Conservation (phyloP, 2,797 vertebrate species). For the Neoniphon sammara region DNA sequence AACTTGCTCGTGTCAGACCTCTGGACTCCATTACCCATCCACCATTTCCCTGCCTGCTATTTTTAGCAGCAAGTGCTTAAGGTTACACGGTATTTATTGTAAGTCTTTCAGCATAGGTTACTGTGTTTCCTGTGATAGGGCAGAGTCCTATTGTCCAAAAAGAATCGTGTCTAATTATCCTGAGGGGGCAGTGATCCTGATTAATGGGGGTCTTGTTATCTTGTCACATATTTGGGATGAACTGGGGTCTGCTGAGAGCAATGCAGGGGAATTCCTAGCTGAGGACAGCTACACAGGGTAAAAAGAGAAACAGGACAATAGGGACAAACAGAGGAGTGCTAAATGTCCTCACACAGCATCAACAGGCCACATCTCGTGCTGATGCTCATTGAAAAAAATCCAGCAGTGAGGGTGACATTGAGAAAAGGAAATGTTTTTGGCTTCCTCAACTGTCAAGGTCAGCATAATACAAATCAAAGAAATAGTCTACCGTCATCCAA, state of each 20-base stretch:
- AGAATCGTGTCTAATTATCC: conserved; percentile 43
- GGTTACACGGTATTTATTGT: conserved; percentile 71
- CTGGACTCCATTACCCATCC: conserved; percentile 43
- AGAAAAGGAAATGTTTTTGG: conserved; percentile 63
- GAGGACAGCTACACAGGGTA: conserved; percentile 29
- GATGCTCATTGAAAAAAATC: conserved; percentile 8
- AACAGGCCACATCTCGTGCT: conserved; percentile 35
- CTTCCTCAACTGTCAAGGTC: conserved; percentile 46
- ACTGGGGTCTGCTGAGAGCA: conserved; percentile 40
- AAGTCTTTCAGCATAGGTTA: conserved; percentile 46
- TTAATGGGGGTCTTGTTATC: conserved; percentile 70
- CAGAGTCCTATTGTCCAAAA: conserved; percentile 62
- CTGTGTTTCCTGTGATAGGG: conserved; percentile 65
- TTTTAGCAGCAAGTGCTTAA: conserved; percentile 46
- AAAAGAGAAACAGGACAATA: conserved; percentile 54
- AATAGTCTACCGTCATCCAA: conserved; percentile 33
- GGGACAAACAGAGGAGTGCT: conserved; percentile 41
- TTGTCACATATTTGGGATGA: conserved; percentile 63
- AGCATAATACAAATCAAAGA: conserved; percentile 51
- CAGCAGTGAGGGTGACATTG: conserved; percentile 37
- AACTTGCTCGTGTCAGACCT: conserved; percentile 59
- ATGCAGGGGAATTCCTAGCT: conserved; percentile 48
- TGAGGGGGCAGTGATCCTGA: conserved; percentile 39
- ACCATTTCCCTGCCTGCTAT: conserved; percentile 39
- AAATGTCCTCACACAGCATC: conserved; percentile 28